Percentiles rank a stretch among this genome's conserved stretches.
phyloP scores from a whole-genome alignment of 30 jellyfish, hydroid and myxozoan genomes.

The Hydractinia symbiolongicarpus region DNA sequence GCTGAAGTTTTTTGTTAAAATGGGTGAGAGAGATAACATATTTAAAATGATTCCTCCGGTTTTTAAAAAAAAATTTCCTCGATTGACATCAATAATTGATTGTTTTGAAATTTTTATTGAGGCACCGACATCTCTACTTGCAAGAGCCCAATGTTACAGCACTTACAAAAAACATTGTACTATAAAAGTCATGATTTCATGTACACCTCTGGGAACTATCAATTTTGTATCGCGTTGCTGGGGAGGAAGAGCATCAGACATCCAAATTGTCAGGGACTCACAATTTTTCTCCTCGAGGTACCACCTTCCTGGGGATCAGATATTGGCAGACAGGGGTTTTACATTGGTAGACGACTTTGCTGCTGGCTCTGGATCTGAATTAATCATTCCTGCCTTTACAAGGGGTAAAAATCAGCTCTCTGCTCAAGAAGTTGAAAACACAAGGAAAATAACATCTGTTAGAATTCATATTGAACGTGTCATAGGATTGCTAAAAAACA shows the following conservation, averaged over 20 bases:
- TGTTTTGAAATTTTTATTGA: conserved; percentile 54
- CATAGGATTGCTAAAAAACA: background rate
- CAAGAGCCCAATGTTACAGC: conserved; percentile 44
- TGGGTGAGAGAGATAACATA: too few species aligned
- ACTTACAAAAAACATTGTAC: conserved; percentile 40
- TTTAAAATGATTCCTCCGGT: too few species aligned
- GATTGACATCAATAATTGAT: conserved; percentile 46
- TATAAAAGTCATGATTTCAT: conserved; percentile 45
- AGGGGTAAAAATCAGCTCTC: background rate
- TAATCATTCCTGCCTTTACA: too few species aligned
- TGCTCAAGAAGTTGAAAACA: background rate
- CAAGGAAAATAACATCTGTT: background rate
- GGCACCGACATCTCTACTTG: conserved; percentile 32
- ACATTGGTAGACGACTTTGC: conserved; percentile 30
- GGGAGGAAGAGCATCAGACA: conserved; percentile 59
- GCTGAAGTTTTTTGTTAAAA: too few species aligned
- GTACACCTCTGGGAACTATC: conserved; percentile 52
- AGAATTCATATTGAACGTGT: background rate
- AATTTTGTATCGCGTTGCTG: conserved; percentile 24
- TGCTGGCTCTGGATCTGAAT: too few species aligned
- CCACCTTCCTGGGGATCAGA: conserved; percentile 51
- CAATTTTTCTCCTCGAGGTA: conserved; percentile 23
- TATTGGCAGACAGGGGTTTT: conserved; percentile 54
- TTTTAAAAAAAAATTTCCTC: conserved; percentile 38
- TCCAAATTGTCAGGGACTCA: conserved; percentile 34